Evolutionary conservation across 2,888 invertebrate species (phyloP), one percentile per base, ranked within the genome.

Genomic region (Epinotia ramella): DNA sequence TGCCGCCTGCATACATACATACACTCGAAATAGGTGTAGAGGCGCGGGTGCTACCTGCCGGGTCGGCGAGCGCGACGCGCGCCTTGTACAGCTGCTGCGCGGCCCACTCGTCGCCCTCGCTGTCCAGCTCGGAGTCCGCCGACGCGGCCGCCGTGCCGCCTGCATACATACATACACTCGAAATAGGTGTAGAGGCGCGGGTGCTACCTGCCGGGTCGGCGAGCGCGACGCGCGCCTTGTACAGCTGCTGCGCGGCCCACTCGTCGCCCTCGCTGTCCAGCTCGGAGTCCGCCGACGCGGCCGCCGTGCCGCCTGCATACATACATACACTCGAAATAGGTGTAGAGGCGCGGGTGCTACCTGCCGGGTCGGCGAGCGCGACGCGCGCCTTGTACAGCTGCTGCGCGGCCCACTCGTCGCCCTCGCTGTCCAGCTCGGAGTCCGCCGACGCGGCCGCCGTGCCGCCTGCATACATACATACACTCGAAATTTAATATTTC

Each of bases 191-290:
- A 20, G 20, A 20, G 20, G 20, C 20, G 2, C 28, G 24, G 12
- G 28, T 16, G 13, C 0, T 78, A 89, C 93, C 91, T 71, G 88
- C 84, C 33, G 91, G 74, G 95, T 96, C 93, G n/a, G 79, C 63
- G 59, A 90, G 84, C 44, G 89, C 88, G 0, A 90, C 88, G 77
- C 97, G 97, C 16, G 97, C 99, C 94, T 99, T 99, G 84, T 97
- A 95, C 85, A 99, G 98, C 94, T 99, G 99, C 88, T 99, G 99
- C 82, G 97, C 97, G 91, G 99, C 99, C 99, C 99, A 99, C 88
- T 98, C 98, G 82, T 98, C 98, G 9, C 96, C 96, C 84, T 97
- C 97, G 70, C 97, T 97, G 87, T 96, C 96, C 84, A 96, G 95
- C 80, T 96, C 97, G 81, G 96, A 96, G 81, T 96, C 97, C 90